phyloP scores from a whole-genome alignment of 1,140 invertebrate species.

The Drosophila melanogaster region DNA sequence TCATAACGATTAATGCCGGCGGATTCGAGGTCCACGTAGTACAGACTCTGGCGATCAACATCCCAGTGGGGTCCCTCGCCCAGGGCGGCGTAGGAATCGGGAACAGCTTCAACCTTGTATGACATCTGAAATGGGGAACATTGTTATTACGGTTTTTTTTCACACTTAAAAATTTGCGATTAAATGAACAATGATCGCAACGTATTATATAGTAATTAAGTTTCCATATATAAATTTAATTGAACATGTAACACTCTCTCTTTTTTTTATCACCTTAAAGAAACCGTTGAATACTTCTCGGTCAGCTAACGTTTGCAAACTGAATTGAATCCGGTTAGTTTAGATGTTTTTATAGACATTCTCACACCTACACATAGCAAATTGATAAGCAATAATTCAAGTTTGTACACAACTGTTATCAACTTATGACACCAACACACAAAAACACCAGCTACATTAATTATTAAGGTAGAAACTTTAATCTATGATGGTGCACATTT shows the following conservation, averaged over 20 bases:
- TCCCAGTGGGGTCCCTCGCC: constrained; percentile 90
- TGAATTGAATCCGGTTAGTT: constrained; percentile 16
- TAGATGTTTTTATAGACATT: constrained; percentile 30
- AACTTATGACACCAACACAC: constrained; percentile 15
- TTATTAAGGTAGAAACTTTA: constrained; percentile 12
- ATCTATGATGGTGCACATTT: constrained; percentile 7
- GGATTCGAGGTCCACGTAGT: constrained; percentile 88
- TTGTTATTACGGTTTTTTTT: neutral
- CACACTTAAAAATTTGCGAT: neutral
- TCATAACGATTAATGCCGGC: constrained; percentile 87
- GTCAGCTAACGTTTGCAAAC: constrained; percentile 34
- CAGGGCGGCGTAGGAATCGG: constrained; percentile 81
- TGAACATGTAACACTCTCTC: neutral
- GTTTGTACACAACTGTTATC: constrained; percentile 16
- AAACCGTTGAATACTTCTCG: constrained; percentile 23
- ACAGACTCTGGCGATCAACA: constrained; percentile 86
- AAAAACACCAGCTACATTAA: constrained; percentile 5
- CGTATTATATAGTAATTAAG: constrained; percentile 13
- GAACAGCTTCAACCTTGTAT: constrained; percentile 78
- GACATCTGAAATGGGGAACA: constrained; percentile 61
- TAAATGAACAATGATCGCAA: constrained; percentile 1
- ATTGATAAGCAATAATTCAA: constrained; percentile 14
- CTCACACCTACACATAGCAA: constrained; percentile 3
- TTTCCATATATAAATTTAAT: constrained; percentile 1
- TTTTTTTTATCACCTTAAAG: constrained; percentile 31